A percentile compares a stretch with the other conserved stretches of the same genome.
Evolutionary conservation across 2,113 vertebrate species (phyloP).

Genomic region (Pogonocichla stellata): DNA sequence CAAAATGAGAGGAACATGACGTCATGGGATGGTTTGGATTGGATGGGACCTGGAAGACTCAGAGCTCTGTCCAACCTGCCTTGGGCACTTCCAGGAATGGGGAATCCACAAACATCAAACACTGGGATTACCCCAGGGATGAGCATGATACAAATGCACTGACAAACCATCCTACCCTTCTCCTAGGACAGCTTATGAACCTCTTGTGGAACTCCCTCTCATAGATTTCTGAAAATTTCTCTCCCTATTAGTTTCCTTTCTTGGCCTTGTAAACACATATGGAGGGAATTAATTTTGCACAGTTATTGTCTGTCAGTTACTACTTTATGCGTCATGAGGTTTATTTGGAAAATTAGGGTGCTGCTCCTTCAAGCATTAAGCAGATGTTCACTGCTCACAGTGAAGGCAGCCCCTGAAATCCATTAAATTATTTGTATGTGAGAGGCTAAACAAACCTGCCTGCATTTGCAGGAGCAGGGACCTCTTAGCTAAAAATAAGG

Average conservation of each 20-base stretch:
- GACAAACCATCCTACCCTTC: background rate
- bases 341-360: conserved; percentile 48
- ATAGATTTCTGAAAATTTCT: background rate
- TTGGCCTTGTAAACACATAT: background rate
- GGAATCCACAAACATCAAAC: background rate
- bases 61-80: background rate
- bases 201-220: background rate
- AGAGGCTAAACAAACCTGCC: conserved; percentile 7
- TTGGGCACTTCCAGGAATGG: background rate
- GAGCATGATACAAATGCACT: background rate
- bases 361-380: conserved; percentile 12
- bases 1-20: accelerated
- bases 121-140: background rate
- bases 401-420: background rate
- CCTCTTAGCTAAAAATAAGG: background rate
- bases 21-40: background rate
- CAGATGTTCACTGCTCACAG: conserved; percentile 17
- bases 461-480: background rate
- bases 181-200: background rate
- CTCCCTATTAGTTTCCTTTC: background rate
- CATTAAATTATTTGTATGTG: background rate
- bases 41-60: background rate
- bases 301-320: conserved; percentile 20
- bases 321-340: background rate
- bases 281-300: conserved; percentile 2